Evolutionary conservation across 2,888 invertebrate genomes (phyloP).

Genomic region (Parochlus steinenii): DNA sequence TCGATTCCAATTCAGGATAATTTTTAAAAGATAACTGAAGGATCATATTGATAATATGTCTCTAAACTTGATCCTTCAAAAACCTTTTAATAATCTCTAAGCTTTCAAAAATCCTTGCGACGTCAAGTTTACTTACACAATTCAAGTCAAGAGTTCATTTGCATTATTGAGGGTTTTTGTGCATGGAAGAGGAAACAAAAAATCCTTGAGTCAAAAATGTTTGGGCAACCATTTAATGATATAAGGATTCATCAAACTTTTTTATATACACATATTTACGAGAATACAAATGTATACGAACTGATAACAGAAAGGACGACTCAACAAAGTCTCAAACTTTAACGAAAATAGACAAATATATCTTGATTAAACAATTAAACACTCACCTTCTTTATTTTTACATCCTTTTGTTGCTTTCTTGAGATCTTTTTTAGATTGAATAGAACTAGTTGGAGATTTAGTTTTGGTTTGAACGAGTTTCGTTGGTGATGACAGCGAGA

Average conservation of each 20-base stretch:
- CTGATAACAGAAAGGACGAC: not conserved
- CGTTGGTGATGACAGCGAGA: not conserved
- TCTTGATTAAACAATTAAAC: not conserved
- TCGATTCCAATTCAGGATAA: too few relatives aligned
- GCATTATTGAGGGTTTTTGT: too few relatives aligned
- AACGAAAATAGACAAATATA: not conserved
- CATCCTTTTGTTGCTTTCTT: conserved; percentile 26
- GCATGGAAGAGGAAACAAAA: conserved; percentile 5
- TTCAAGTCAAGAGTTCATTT: too few relatives aligned
- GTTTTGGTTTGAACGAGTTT: conserved; percentile 25
- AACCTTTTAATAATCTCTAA: too few relatives aligned
- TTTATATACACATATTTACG: too few relatives aligned
- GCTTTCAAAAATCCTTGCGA: too few relatives aligned
- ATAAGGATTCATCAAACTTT: too few relatives aligned
- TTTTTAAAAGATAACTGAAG: too few relatives aligned
- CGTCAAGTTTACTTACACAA: too few relatives aligned
- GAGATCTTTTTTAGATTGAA: conserved; percentile 35
- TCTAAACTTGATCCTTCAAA: too few relatives aligned
- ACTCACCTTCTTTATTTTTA: conserved; percentile 29
- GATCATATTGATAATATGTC: too few relatives aligned
- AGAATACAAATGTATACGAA: conserved; percentile 1
- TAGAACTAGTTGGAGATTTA: conserved; percentile 38
- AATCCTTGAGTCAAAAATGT: not conserved
- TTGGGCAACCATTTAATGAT: too few relatives aligned
- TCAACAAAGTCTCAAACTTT: not conserved